Evolutionary conservation across 1,140 invertebrate genomes (phyloP), one percentile per base, ranked within the genome.

Genomic region (Zaprionus kolodkinae): DNA sequence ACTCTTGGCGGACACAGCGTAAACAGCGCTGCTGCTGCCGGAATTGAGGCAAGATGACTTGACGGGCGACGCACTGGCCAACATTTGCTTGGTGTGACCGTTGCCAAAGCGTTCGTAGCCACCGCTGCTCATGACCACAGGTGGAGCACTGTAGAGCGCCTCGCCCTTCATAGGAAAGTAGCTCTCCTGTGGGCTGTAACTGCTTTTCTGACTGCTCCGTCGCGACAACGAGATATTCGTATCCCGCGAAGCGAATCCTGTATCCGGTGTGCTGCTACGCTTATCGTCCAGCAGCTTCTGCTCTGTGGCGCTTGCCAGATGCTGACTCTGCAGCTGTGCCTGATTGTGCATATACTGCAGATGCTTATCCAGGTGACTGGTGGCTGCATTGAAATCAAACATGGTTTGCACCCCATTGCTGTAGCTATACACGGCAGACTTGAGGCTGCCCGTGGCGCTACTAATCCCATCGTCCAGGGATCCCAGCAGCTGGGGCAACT

Each of bases 171-270:
- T 75, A 6, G 92, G 91, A 54, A 88, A 92, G 45, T 86, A 91
- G 59, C 79, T 91, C 60, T 93, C 92, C 62, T 93, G 92, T 1
- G 92, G 92, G 65, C 92, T 92, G 50, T 92, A 93, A 61, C 81
- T 92, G 36, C 85, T 92, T 67, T 92, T 92, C 68, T 92, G 92
- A 50, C 92, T 92, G 60, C 92, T 92, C 13, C 92, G 83, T 0
- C 92, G 87, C 10, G 92, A 92, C 35, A 92, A 56, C 13, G 92
- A 92, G 6, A 92, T 88, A 55, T 92, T 92, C 0, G 92, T 92
- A 35, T 92, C 92, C 12, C 92, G 60, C 7, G 92, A 92, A 10
- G 92, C 92, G 36, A 92, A 92, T 0, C 92, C 92, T 4, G 92
- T 92, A 45, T 92, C 92, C 9, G 92, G 92, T 1, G 92, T 92